A percentile compares a stretch with the other conserved stretches of the same genome.
These are phyloP conservation scores for Teinopalpus imperialis DNA, from an alignment of 2,888 invertebrate genomes.

Conservation along the genomic window DNA sequence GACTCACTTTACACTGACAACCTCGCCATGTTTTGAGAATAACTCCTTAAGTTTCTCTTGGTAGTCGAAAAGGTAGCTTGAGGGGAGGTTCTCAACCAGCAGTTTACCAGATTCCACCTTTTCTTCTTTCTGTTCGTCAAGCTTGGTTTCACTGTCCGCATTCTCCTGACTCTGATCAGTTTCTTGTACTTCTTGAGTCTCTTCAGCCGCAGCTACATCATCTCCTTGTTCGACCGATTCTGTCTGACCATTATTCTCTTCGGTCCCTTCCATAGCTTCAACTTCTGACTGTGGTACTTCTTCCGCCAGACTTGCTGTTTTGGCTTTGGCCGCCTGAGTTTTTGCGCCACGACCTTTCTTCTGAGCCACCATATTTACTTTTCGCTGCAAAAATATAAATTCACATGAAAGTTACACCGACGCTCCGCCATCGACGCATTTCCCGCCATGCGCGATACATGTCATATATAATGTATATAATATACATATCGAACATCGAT, in stretches of 20 bases:
- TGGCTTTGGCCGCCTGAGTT: constrained; percentile 61
- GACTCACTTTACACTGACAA: constrained; percentile 68
- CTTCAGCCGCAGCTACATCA: constrained; percentile 39
- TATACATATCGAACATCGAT: constrained; percentile 31
- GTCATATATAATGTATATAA: constrained; percentile 35
- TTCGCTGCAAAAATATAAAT: constrained; percentile 38
- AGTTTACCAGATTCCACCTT: constrained; percentile 77
- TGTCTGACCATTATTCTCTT: constrained; percentile 66
- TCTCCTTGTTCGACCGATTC: constrained; percentile 43
- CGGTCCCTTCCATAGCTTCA: constrained; percentile 43
- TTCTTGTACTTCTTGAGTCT: constrained; percentile 36
- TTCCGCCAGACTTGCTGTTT: constrained; percentile 50
- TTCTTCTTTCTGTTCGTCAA: constrained; percentile 64
- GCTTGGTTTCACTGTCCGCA: constrained; percentile 45
- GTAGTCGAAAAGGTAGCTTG: constrained; percentile 73
- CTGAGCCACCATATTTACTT: constrained; percentile 67
- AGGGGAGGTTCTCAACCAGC: constrained; percentile 72
- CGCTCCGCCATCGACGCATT: constrained; percentile 42
- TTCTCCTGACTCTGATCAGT: constrained; percentile 43
- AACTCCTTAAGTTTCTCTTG: constrained; percentile 77
- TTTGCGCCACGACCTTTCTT: constrained; percentile 74
- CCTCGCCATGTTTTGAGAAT: constrained; percentile 74
- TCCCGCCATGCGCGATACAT: constrained; percentile 54
- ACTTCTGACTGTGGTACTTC: constrained; percentile 46
- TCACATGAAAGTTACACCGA: constrained; percentile 22